phyloP scores from a whole-genome alignment of 2,888 invertebrate genomes.

The Platynereis dumerilii region DNA sequence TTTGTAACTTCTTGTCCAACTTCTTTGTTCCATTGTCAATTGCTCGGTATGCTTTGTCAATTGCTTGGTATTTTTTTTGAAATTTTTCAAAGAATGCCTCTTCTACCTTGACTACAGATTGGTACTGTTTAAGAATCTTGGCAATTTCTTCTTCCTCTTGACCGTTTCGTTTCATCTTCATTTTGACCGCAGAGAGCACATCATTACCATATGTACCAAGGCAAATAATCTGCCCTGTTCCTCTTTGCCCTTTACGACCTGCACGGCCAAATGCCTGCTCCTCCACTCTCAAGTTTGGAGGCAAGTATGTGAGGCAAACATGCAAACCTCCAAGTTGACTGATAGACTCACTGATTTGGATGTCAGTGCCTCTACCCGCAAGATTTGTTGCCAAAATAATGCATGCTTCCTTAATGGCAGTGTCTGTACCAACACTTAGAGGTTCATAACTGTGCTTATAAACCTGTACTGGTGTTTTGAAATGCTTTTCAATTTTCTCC shows the following conservation, averaged over 20 bases:
- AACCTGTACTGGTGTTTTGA: not conserved
- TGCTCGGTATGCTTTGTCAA: no score
- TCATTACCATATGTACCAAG: no score
- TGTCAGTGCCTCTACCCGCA: slow-evolving; percentile 38
- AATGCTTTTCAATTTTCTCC: slow-evolving; percentile 1
- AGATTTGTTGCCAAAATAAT: slow-evolving; percentile 36
- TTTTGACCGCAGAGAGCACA: no score
- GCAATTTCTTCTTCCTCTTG: no score
- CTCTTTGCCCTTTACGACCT: slow-evolving; percentile 34
- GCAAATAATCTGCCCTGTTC: slow-evolving; percentile 30
- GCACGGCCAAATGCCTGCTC: slow-evolving; percentile 34
- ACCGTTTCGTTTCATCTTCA: no score
- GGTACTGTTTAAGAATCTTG: no score
- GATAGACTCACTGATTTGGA: slow-evolving; percentile 18
- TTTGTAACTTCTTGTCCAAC: no score
- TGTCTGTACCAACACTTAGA: not conserved
- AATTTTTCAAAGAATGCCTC: no score
- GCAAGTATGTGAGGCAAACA: slow-evolving; percentile 36
- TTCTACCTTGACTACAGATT: no score
- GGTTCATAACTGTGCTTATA: not conserved
- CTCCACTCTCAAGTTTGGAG: slow-evolving; percentile 33
- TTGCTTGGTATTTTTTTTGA: no score
- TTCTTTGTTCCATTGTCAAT: no score
- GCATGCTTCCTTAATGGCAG: slow-evolving; percentile 20
- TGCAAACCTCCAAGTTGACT: slow-evolving; percentile 34